Conservation (phyloP, 2,888 invertebrate species). For the Melanophora roralis region DNA sequence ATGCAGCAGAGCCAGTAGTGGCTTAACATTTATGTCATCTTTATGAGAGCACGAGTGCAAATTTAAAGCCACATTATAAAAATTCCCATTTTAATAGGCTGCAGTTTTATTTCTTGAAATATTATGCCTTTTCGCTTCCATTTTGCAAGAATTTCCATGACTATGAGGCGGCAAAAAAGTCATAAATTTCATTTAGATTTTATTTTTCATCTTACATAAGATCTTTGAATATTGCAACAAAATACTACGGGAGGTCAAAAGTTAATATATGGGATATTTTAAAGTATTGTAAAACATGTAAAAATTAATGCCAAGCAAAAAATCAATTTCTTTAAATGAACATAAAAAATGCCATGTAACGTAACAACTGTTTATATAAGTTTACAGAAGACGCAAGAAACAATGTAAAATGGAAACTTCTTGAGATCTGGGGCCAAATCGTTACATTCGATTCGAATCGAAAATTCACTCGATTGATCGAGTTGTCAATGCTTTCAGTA, state of each 20-base stretch:
- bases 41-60: not conserved
- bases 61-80: slow-evolving; percentile 38
- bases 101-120: slow-evolving; percentile 12
- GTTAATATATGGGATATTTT: not conserved
- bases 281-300: too few species aligned
- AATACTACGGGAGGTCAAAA: slow-evolving; percentile 40
- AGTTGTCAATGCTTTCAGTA: too few species aligned
- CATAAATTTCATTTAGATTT: slow-evolving; percentile 29
- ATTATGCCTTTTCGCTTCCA: not conserved
- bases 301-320: too few species aligned
- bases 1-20: not conserved
- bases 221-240: slow-evolving; percentile 29
- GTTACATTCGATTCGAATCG: too few species aligned
- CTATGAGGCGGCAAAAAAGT: slow-evolving; percentile 41
- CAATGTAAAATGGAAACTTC: too few species aligned
- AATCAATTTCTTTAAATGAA: too few species aligned
- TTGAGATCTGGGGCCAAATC: too few species aligned
- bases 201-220: not conserved
- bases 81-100: slow-evolving; percentile 35
- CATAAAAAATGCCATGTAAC: too few species aligned
- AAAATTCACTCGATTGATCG: too few species aligned
- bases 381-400: too few species aligned
- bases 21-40: slow-evolving; percentile 6
- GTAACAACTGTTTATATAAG: too few species aligned
- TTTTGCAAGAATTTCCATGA: slow-evolving; percentile 11